phyloP scores from a whole-genome alignment of 2,797 vertebrate species.

The Anomalospiza imberbis region DNA sequence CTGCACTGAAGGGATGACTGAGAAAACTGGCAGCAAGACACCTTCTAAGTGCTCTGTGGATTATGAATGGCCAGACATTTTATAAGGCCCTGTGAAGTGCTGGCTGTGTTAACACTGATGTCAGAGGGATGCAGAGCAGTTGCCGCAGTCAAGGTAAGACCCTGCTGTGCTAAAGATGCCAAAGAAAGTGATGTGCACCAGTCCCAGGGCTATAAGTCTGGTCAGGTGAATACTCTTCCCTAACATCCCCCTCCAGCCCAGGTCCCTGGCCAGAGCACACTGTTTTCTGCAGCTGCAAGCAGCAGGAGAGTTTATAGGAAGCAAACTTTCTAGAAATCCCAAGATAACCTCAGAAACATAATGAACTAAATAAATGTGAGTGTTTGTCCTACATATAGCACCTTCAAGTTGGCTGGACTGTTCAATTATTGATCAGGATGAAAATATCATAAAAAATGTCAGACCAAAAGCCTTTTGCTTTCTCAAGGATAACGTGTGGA shows the following conservation, averaged over 20 bases:
- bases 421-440: not conserved
- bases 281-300: not conserved
- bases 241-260: not conserved
- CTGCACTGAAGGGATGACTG: not conserved
- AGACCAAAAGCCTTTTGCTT: not conserved
- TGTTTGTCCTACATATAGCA: not conserved
- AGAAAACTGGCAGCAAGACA: not conserved
- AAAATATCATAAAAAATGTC: not conserved
- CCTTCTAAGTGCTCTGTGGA: not conserved
- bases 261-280: not conserved
- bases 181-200: not conserved
- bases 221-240: not conserved
- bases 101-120: not conserved
- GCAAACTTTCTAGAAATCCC: not conserved
- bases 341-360: not conserved
- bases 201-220: not conserved
- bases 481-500: not conserved
- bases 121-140: not conserved
- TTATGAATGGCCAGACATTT: not conserved
- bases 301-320: not conserved
- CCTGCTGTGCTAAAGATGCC: not conserved
- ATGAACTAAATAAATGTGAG: not conserved
- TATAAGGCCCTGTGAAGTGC: not conserved
- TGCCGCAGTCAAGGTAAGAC: not conserved
- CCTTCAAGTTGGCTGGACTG: not conserved